These are phyloP conservation scores for Ceratitis capitata DNA, from an alignment of 1,140 invertebrate genomes.

Conservation along the genomic window DNA sequence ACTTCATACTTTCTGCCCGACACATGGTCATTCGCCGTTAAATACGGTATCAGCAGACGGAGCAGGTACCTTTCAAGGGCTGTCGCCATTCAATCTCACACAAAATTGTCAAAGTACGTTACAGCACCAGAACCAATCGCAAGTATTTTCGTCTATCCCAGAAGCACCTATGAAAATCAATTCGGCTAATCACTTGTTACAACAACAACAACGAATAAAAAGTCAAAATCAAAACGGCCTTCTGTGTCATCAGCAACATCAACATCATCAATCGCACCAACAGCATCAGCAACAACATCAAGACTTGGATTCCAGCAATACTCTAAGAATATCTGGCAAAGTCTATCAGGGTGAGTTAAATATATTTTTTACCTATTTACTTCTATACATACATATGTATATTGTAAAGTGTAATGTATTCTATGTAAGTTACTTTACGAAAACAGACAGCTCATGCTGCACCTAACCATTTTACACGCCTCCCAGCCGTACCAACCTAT, in stretches of 20 bases:
- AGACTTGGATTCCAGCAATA: constrained; percentile 42
- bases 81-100: constrained; percentile 46
- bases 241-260: constrained; percentile 39
- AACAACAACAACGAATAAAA: constrained; percentile 13
- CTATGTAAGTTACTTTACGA: too few relatives aligned
- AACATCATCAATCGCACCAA: constrained; percentile 41
- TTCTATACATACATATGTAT: too few relatives aligned
- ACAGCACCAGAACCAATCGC: constrained; percentile 14
- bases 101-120: not conserved
- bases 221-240: constrained; percentile 37
- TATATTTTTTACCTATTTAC: constrained; percentile 48
- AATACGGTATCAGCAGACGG: constrained; percentile 46
- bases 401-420: too few relatives aligned
- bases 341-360: constrained; percentile 63
- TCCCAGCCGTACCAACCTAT: too few relatives aligned
- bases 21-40: constrained; percentile 57
- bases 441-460: not conserved
- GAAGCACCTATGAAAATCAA: not conserved
- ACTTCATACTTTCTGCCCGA: constrained; percentile 59
- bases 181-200: not conserved
- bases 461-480: not conserved
- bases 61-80: constrained; percentile 20
- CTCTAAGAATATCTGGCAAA: constrained; percentile 59
- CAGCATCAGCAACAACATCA: constrained; percentile 49
- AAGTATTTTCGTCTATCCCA: not conserved